These are phyloP conservation scores for Passer domesticus DNA, from an alignment of 2,113 vertebrate species.

Conservation along the genomic window DNA sequence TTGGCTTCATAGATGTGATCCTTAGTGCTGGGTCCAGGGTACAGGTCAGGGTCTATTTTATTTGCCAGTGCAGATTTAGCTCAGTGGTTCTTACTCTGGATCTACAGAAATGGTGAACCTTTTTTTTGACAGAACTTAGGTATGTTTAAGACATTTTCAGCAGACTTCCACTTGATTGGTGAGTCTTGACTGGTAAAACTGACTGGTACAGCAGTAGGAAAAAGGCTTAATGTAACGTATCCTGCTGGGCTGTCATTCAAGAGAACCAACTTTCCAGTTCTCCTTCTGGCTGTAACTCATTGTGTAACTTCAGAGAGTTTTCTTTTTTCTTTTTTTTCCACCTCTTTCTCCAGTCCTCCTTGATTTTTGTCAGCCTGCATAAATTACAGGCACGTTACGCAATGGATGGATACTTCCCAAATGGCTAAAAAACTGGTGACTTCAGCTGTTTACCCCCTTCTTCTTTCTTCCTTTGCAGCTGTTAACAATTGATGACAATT, in stretches of 20 bases:
- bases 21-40: rapidly evolving
- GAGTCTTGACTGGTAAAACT: neutral
- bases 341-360: neutral
- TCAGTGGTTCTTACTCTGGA: neutral
- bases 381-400: neutral
- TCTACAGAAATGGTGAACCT: neutral
- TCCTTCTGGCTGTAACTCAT: neutral
- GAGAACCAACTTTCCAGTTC: slow-evolving; percentile 1
- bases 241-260: slow-evolving; percentile 26
- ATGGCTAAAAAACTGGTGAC: neutral
- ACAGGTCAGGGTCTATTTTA: neutral
- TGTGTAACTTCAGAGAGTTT: neutral
- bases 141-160: neutral
- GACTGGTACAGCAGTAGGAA: slow-evolving; percentile 36
- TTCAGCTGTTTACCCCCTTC: neutral
- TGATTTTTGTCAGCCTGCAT: neutral
- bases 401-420: neutral
- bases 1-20: neutral
- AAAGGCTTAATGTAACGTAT: slow-evolving; percentile 15
- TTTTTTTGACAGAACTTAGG: neutral
- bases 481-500: slow-evolving; percentile 95
- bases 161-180: neutral
- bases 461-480: slow-evolving; percentile 74
- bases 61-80: neutral
- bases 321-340: neutral